These are phyloP conservation scores for Cephus pulcher DNA, from an alignment of 2,888 invertebrate species.

Conservation along the genomic window DNA sequence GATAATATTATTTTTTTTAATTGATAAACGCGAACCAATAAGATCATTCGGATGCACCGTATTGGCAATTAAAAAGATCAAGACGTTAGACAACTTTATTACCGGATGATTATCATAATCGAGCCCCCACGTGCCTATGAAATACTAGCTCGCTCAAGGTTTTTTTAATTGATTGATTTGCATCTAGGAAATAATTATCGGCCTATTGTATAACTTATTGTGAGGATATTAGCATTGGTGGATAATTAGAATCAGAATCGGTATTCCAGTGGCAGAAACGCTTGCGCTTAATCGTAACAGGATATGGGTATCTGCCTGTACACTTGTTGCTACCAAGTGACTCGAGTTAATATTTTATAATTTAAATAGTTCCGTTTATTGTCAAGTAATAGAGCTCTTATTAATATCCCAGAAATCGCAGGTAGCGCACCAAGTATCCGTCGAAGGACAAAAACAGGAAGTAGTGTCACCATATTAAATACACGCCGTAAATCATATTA, in stretches of 20 bases:
- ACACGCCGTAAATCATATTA: neutral
- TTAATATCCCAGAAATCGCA: neutral
- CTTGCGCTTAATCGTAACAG: neutral
- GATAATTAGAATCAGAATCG: neutral
- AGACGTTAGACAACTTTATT: constrained; percentile 15
- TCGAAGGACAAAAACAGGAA: neutral
- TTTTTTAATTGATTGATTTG: constrained; percentile 47
- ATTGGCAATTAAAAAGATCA: constrained; percentile 21
- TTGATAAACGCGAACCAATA: neutral
- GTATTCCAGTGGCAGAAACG: neutral
- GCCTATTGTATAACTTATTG: constrained; percentile 44
- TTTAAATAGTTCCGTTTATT: neutral
- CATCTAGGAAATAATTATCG: constrained; percentile 54
- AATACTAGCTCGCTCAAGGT: constrained; percentile 44
- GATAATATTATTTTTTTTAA: neutral
- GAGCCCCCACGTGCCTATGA: constrained; percentile 37
- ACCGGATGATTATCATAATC: constrained; percentile 43
- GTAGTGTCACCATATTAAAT: neutral
- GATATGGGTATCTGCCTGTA: neutral
- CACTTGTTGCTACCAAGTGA: neutral
- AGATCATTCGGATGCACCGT: neutral
- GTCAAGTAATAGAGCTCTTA: neutral
- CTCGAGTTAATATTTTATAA: neutral
- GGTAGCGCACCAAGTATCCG: neutral
- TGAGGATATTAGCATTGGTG: constrained; percentile 41